Conservation (phyloP, 2,888 invertebrate genomes). For the Drosophila pullipes region DNA sequence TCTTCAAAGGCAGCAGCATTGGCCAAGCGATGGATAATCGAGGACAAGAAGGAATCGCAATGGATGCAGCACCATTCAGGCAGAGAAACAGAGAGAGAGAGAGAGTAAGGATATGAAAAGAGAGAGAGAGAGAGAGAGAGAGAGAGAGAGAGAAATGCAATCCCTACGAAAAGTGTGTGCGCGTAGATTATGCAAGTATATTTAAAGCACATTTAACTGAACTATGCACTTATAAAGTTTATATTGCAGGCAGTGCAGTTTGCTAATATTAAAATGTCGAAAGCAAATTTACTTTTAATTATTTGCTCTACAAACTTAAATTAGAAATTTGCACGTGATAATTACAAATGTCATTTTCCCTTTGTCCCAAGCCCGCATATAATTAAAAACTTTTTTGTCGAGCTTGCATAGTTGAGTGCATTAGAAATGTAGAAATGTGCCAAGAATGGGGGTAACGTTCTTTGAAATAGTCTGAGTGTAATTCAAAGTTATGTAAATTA, state of each 20-base stretch:
- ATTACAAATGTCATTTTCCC: neutral
- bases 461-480: neutral
- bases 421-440: neutral
- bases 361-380: neutral
- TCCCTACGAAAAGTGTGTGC: conserved; percentile 26
- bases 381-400: neutral
- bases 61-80: conserved; percentile 32
- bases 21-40: conserved; percentile 11
- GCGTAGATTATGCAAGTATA: conserved; percentile 25
- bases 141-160: conserved; percentile 13
- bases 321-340: conserved; percentile 8
- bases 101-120: too few relatives aligned
- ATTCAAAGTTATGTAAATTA: neutral
- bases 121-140: neutral
- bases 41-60: neutral
- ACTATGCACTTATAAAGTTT: conserved; percentile 8
- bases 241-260: conserved; percentile 7
- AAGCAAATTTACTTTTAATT: conserved; percentile 8
- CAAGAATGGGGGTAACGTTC: neutral
- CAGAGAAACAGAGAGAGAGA: neutral
- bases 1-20: conserved; percentile 34
- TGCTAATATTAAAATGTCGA: neutral
- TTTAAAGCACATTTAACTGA: conserved; percentile 36
- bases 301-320: neutral
- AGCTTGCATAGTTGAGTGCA: neutral